Conservation (phyloP, 2,888 invertebrate genomes). For the Mythimna lalbum region DNA sequence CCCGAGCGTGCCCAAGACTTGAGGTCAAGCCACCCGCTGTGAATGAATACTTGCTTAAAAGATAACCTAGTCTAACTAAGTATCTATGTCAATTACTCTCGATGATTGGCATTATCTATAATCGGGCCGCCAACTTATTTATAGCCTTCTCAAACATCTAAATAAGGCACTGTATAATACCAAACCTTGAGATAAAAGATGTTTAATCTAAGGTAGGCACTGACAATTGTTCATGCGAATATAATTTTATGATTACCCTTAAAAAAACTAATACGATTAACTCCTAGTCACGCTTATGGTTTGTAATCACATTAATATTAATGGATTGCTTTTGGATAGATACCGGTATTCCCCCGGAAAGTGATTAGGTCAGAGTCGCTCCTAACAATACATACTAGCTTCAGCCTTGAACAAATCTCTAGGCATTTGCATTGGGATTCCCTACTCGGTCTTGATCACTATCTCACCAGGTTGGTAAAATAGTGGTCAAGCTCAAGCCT, state of each 20-base stretch:
- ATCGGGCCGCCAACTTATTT: conserved; percentile 37
- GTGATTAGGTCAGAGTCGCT: not conserved
- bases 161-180: conserved; percentile 26
- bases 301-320: conserved; percentile 19
- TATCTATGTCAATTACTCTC: conserved; percentile 62
- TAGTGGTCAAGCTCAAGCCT: no score
- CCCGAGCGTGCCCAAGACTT: conserved; percentile 61
- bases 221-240: conserved; percentile 15
- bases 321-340: conserved; percentile 17
- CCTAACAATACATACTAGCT: not conserved
- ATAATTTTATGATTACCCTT: conserved; percentile 6
- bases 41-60: conserved; percentile 74
- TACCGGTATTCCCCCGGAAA: not conserved
- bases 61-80: conserved; percentile 63
- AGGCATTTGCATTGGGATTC: not conserved
- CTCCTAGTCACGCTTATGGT: conserved; percentile 12
- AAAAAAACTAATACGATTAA: conserved; percentile 16
- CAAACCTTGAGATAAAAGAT: conserved; percentile 30
- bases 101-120: conserved; percentile 58
- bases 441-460: no score
- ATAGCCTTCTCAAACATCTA: conserved; percentile 26
- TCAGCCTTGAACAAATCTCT: not conserved
- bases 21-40: conserved; percentile 68
- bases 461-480: no score
- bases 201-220: not conserved